Evolutionary conservation across 2,888 invertebrate genomes (phyloP).

Genomic region (Lapara coniferarum): DNA sequence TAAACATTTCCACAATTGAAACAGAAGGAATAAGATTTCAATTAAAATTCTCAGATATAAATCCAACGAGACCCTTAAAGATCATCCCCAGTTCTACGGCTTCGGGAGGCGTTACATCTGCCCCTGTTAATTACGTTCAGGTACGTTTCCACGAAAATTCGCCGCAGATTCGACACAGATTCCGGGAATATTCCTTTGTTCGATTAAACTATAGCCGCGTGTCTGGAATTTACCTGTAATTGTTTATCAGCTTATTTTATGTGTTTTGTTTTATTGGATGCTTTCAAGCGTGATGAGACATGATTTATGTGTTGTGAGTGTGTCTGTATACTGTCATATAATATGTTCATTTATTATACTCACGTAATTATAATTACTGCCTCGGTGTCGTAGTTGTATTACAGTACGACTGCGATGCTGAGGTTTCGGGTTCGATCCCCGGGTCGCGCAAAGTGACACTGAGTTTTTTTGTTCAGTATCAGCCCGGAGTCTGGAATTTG

Average conservation of each 20-base stretch:
- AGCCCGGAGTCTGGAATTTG: too few relatives aligned
- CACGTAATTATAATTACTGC: too few relatives aligned
- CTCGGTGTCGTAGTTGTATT: too few relatives aligned
- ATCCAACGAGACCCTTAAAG: constrained; percentile 1
- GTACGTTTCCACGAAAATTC: not conserved
- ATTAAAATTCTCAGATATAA: constrained; percentile 16
- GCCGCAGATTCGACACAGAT: not conserved
- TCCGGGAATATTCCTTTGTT: not conserved
- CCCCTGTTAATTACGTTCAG: constrained; percentile 2
- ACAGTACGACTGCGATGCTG: too few relatives aligned
- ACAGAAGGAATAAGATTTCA: constrained; percentile 7
- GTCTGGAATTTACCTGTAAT: not conserved
- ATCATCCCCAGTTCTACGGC: constrained; percentile 6
- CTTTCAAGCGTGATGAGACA: too few relatives aligned
- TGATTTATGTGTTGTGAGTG: too few relatives aligned
- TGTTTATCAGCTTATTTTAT: not conserved
- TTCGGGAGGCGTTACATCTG: not conserved
- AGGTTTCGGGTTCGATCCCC: too few relatives aligned
- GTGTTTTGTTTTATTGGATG: too few relatives aligned
- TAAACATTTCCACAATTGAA: constrained; percentile 1
- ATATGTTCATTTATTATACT: too few relatives aligned
- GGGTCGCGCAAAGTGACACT: too few relatives aligned
- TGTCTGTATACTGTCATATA: too few relatives aligned
- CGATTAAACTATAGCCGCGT: not conserved
- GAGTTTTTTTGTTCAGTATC: too few relatives aligned